phyloP scores from a whole-genome alignment of 1,140 invertebrate genomes.

The Panagrolaimus sp. region DNA sequence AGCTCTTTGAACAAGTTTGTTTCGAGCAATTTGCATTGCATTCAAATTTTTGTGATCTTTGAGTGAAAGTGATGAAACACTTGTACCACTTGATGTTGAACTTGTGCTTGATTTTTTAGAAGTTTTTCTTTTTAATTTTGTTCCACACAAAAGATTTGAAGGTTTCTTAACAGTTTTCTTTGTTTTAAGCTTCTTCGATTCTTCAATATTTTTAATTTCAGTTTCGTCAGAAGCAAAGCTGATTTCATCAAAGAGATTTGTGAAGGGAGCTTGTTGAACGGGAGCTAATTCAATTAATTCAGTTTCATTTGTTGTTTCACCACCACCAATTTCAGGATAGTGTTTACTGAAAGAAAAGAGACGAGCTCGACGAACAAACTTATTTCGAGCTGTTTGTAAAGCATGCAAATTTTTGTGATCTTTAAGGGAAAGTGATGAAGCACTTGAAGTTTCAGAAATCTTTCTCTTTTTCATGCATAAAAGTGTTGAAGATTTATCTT shows the following conservation, averaged over 20 bases:
- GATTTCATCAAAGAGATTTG: constrained; percentile 5
- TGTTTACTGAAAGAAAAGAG: neutral
- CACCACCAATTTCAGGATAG: neutral
- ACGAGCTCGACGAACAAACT: neutral
- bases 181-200: no score
- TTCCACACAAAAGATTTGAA: no score
- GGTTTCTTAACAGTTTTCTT: no score
- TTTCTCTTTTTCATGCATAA: neutral
- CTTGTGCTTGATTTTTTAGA: no score
- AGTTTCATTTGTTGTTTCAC: neutral
- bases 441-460: neutral
- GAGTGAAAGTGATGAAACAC: no score
- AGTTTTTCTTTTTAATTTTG: no score
- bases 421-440: no score
- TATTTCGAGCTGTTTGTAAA: neutral
- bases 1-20: neutral
- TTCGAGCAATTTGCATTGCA: no score
- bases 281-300: neutral
- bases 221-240: neutral
- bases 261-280: neutral
- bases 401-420: neutral
- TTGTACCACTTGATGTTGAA: no score
- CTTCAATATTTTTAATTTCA: neutral
- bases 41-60: no score
- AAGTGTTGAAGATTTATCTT: no score